phyloP scores from a whole-genome alignment of 2,888 invertebrate species.

The Eristalis intricaria region DNA sequence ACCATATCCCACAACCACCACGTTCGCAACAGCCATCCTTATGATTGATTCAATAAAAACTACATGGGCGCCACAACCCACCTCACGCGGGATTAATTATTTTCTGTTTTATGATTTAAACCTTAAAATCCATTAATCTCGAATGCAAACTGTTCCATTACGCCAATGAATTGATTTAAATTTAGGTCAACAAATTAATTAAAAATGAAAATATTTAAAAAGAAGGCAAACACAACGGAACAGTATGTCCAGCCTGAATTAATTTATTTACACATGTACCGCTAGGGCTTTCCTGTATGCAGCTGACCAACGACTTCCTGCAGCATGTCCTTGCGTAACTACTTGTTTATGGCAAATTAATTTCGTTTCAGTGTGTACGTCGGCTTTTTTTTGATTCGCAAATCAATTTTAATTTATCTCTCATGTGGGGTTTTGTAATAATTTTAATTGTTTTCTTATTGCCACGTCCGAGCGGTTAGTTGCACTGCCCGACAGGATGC shows the following conservation, averaged over 20 bases:
- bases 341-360: slow-evolving; percentile 13
- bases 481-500: background rate
- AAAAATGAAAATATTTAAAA: slow-evolving; percentile 17
- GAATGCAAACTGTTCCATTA: slow-evolving; percentile 14
- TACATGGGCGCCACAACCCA: background rate
- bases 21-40: background rate
- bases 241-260: background rate
- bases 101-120: slow-evolving; percentile 11
- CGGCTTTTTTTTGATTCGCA: background rate
- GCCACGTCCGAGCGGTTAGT: background rate
- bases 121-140: slow-evolving; percentile 19
- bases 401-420: slow-evolving; percentile 36
- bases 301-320: no score
- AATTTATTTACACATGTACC: background rate
- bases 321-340: background rate
- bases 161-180: slow-evolving; percentile 10
- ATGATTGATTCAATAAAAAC: background rate
- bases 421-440: slow-evolving; percentile 31
- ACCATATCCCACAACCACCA: background rate
- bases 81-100: background rate
- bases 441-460: slow-evolving; percentile 53
- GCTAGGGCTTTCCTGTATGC: background rate
- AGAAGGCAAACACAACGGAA: background rate
- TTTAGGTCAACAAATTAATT: slow-evolving; percentile 44
- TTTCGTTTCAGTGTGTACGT: background rate